A percentile compares a stretch with the other conserved stretches of the same genome.
phyloP scores from a whole-genome alignment of 2,797 vertebrate genomes.

The Amblyopsis hoosieri region DNA sequence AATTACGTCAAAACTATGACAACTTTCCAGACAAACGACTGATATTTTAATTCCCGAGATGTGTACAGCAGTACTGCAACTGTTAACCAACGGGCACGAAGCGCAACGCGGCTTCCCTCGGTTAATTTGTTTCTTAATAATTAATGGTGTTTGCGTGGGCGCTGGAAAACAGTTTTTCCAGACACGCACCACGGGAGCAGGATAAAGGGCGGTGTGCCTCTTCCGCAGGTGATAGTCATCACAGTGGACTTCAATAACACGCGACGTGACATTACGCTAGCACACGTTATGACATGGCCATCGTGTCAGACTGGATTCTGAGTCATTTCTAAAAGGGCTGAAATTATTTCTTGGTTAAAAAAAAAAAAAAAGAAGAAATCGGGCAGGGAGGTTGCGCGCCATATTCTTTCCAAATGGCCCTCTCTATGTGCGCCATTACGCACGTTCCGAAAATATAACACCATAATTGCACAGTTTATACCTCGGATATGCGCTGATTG shows the following conservation, averaged over 20 bases:
- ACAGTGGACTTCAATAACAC: slow-evolving; percentile 64
- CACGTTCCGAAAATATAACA: slow-evolving; percentile 64
- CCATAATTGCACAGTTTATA: slow-evolving; percentile 60
- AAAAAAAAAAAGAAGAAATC: not conserved
- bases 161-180: slow-evolving; percentile 78
- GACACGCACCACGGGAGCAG: slow-evolving; percentile 69
- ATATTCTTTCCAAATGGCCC: slow-evolving; percentile 58
- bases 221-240: slow-evolving; percentile 74
- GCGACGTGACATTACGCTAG: slow-evolving; percentile 61
- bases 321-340: slow-evolving; percentile 61
- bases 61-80: slow-evolving; percentile 54
- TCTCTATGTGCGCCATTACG: slow-evolving; percentile 63
- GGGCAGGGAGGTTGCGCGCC: slow-evolving; percentile 12
- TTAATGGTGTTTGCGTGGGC: slow-evolving; percentile 79
- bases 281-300: slow-evolving; percentile 60
- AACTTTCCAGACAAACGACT: slow-evolving; percentile 31
- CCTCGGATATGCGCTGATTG: slow-evolving; percentile 41
- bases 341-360: slow-evolving; percentile 45
- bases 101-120: slow-evolving; percentile 66
- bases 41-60: slow-evolving; percentile 9
- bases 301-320: slow-evolving; percentile 58
- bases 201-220: slow-evolving; percentile 67
- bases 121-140: slow-evolving; percentile 79
- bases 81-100: slow-evolving; percentile 60
- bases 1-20: slow-evolving; percentile 20